These are phyloP conservation scores for Zaprionus lachaisei DNA, from an alignment of 1,140 invertebrate genomes.

Conservation along the genomic window DNA sequence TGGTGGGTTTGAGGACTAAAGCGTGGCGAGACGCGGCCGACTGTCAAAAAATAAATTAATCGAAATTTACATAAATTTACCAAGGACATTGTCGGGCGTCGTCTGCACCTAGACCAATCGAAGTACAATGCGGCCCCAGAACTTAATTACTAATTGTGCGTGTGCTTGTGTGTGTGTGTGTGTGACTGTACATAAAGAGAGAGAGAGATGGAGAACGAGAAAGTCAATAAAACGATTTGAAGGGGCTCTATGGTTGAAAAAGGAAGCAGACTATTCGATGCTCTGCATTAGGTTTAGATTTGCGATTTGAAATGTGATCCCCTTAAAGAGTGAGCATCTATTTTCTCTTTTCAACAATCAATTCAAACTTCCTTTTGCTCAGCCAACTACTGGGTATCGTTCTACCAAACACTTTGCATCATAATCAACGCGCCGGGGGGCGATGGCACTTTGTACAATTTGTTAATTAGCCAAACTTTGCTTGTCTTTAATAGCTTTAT, in stretches of 20 bases:
- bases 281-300: not conserved
- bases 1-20: too few species aligned
- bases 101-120: conserved; percentile 56
- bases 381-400: conserved; percentile 10
- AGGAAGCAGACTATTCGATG: not conserved
- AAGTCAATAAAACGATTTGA: conserved; percentile 27
- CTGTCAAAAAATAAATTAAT: conserved; percentile 74
- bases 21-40: conserved; percentile 2
- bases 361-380: not conserved
- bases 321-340: not conserved
- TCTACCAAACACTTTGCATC: conserved; percentile 28
- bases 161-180: not conserved
- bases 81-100: conserved; percentile 41
- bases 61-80: conserved; percentile 78
- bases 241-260: not conserved
- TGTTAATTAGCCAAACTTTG: conserved; percentile 48
- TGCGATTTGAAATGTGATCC: not conserved
- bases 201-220: not conserved
- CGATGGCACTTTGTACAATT: conserved; percentile 29
- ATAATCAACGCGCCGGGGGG: conserved; percentile 43
- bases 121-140: conserved; percentile 56
- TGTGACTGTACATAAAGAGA: not conserved
- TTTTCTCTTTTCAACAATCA: not conserved
- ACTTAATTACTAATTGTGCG: conserved; percentile 69
- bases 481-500: conserved; percentile 50